Evolutionary conservation across 2,888 invertebrate species (phyloP).

Genomic region (Tinea semifulvella): DNA sequence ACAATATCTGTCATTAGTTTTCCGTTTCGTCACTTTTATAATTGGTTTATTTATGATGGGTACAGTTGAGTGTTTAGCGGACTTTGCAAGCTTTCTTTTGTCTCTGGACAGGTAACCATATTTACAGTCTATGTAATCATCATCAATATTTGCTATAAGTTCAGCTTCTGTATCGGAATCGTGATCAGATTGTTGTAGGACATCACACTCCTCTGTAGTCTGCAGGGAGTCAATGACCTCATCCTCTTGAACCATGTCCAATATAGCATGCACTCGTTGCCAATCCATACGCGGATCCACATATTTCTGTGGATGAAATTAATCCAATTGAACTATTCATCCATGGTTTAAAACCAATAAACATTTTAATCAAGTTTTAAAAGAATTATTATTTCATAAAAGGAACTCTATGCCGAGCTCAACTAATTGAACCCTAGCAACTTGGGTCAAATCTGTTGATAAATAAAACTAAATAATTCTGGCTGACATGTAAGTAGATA

Average conservation of each 20-base stretch:
- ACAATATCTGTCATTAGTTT: conserved; percentile 26
- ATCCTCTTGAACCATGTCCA: conserved; percentile 54
- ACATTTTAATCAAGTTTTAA: too few relatives aligned
- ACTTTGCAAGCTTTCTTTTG: conserved; percentile 33
- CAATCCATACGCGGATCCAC: conserved; percentile 62
- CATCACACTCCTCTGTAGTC: conserved; percentile 46
- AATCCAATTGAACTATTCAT: conserved; percentile 54
- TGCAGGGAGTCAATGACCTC: conserved; percentile 53
- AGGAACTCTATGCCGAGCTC: too few relatives aligned
- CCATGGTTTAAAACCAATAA: too few relatives aligned
- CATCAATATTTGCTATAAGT: conserved; percentile 34
- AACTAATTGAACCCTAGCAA: not conserved
- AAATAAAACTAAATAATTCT: conserved; percentile 7
- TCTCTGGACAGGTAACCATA: conserved; percentile 43
- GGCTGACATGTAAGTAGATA: conserved; percentile 2
- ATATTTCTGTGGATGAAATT: conserved; percentile 60
- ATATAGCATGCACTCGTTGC: conserved; percentile 58
- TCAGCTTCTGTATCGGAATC: conserved; percentile 51
- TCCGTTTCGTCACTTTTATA: not conserved
- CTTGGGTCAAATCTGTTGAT: not conserved
- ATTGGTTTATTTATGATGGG: not conserved
- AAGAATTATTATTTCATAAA: too few relatives aligned
- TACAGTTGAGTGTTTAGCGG: conserved; percentile 23
- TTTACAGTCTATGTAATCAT: conserved; percentile 35
- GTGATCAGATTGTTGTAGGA: conserved; percentile 47